Evolutionary conservation across 2,113 vertebrate genomes (phyloP).

Genomic region (Nothobranchius furzeri): DNA sequence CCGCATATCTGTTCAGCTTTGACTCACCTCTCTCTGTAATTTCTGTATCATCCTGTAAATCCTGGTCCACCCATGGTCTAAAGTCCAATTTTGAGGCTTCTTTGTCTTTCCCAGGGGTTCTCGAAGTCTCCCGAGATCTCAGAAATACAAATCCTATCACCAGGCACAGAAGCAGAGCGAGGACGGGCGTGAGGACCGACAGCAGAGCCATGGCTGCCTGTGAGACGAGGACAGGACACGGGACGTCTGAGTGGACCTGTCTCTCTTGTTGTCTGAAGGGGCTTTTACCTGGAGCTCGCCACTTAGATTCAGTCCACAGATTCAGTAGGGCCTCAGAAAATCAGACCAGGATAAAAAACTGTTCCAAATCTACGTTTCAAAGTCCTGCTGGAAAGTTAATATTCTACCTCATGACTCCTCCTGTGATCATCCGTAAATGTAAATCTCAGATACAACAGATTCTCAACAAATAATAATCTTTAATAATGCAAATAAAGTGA

Average conservation of each 20-base stretch:
- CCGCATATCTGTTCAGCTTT: too few species aligned
- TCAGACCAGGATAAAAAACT: background rate
- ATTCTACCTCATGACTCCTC: constrained; percentile 6
- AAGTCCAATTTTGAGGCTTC: background rate
- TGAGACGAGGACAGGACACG: background rate
- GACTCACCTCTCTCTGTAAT: constrained; percentile 73
- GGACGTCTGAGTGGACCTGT: too few species aligned
- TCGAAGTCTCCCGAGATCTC: constrained; percentile 52
- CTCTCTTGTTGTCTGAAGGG: background rate
- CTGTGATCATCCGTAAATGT: background rate
- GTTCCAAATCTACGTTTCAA: constrained; percentile 6
- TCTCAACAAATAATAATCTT: background rate
- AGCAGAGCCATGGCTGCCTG: constrained; percentile 78
- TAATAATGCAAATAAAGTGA: background rate
- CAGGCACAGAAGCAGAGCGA: constrained; percentile 84
- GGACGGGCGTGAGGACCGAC: constrained; percentile 83
- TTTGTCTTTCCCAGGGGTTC: background rate
- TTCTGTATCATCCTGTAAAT: constrained; percentile 83
- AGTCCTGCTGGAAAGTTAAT: constrained; percentile 33
- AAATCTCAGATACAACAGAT: background rate
- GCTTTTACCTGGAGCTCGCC: background rate
- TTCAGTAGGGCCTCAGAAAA: background rate
- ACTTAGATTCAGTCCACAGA: background rate
- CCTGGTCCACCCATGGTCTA: constrained; percentile 86
- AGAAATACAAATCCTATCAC: constrained; percentile 81